These are phyloP conservation scores for Chymomyza amoena DNA, from an alignment of 2,888 invertebrate species.

Conservation along the genomic window DNA sequence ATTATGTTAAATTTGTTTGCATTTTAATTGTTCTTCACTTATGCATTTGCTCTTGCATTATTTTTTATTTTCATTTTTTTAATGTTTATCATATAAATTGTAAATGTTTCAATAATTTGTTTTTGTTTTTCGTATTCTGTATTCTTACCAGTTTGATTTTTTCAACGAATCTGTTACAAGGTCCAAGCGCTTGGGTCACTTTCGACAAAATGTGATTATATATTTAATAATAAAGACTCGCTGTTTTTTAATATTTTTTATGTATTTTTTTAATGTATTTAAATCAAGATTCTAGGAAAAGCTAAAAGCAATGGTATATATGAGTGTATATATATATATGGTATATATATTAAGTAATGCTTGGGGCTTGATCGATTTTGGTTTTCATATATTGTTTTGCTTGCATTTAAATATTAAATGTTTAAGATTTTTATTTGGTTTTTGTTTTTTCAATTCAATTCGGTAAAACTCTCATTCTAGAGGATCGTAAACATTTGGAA, in stretches of 20 bases:
- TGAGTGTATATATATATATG: conserved; percentile 44
- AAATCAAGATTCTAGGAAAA: conserved; percentile 63
- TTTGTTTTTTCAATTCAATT: too few relatives aligned
- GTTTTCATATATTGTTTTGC: neutral
- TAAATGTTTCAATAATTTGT: conserved; percentile 25
- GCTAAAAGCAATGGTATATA: conserved; percentile 61
- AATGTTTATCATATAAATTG: conserved; percentile 31
- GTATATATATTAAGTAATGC: conserved; percentile 24
- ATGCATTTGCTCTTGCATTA: conserved; percentile 32
- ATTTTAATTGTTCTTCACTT: conserved; percentile 34
- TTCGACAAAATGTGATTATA: conserved; percentile 14
- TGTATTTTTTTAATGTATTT: conserved; percentile 20
- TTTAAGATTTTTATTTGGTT: neutral
- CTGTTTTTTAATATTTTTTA: neutral
- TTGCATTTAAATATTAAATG: neutral
- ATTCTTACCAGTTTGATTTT: conserved; percentile 3
- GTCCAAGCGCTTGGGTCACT: neutral
- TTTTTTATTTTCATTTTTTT: conserved; percentile 14
- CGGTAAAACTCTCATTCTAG: too few relatives aligned
- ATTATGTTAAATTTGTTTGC: conserved; percentile 60
- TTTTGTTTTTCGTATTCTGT: conserved; percentile 4
- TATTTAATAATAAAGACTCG: conserved; percentile 11
- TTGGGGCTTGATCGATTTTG: conserved; percentile 41
- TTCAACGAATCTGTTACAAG: neutral
- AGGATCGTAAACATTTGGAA: neutral